A percentile compares a stretch with the other conserved stretches of the same genome.
phyloP scores from a whole-genome alignment of 2,113 vertebrate species.

The Rhabdornis inornatus region DNA sequence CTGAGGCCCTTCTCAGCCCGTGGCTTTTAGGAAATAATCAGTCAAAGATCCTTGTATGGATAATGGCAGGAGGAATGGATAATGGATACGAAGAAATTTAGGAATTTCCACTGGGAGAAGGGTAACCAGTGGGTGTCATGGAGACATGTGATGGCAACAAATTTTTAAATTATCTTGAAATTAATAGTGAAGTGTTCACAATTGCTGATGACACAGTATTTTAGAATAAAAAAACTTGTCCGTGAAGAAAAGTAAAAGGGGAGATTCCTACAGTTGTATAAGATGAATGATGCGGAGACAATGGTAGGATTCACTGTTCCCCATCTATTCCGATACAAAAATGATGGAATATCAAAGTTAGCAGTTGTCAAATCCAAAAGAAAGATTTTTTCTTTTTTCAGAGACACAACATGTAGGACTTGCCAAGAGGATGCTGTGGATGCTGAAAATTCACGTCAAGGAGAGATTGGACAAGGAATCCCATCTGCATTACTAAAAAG shows the following conservation, averaged over 20 bases:
- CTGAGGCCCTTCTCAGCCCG: not conserved
- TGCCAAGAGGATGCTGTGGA: not conserved
- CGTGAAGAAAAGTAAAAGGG: not conserved
- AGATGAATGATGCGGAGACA: not conserved
- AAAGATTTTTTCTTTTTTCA: not conserved
- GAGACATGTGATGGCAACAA: not conserved
- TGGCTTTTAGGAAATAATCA: not conserved
- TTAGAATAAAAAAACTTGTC: not conserved
- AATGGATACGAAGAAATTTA: not conserved
- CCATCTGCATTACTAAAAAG: not conserved
- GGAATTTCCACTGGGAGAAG: not conserved
- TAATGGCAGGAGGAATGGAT: not conserved
- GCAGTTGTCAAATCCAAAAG: not conserved
- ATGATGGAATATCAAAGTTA: not conserved
- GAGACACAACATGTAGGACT: not conserved
- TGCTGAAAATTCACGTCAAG: not conserved
- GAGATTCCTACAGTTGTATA: not conserved
- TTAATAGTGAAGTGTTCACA: not conserved
- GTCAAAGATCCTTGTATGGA: rapidly evolving
- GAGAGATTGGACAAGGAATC: not conserved
- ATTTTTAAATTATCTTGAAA: not conserved
- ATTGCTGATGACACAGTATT: not conserved
- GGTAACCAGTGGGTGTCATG: not conserved
- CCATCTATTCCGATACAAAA: not conserved
- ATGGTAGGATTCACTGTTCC: not conserved